Base-by-base conservation (phyloP, 23 tunicate species). In the Ascidia mentula region DNA sequence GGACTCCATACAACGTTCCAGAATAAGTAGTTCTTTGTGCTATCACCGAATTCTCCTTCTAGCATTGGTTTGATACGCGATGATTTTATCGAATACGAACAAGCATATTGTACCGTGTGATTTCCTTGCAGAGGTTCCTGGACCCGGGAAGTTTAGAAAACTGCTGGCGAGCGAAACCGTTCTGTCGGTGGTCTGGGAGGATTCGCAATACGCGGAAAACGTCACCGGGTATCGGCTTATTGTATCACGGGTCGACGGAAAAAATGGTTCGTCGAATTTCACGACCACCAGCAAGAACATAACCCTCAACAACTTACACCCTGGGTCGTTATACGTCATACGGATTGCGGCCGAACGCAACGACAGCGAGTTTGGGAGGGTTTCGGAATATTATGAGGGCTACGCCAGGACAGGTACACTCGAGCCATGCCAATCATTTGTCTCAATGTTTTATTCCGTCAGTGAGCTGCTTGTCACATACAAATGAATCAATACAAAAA, bases 361-460 rank as follows among this genome's bases (percentile, higher is more conserved):
- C 34, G 38, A 74, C 78, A 74, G 78, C 39, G 46, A 38, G 53
- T 74, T 74, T 39, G 78, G 78, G 38, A 74, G 26, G 26, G n/a
- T 30, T 18, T 32, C 78, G 2, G 78, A 74, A 38, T 18, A 38
- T 18, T 32, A 30, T 36, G 34, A 36, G 46, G 78, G 34, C 3
- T 74, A 35, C 28, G 37, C 39, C 12, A 34, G 78, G 38, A 74
- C 78, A 74, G 20, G 78, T 39, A 36, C n/a, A n/a, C n/a, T n/a
- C n/a, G n/a, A n/a, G n/a, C n/a, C n/a, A n/a, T n/a, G n/a, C n/a
- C n/a, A n/a, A n/a, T n/a, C n/a, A n/a, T n/a, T n/a, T n/a, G n/a
- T n/a, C n/a, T n/a, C n/a, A n/a, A n/a, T n/a, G n/a, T n/a, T n/a
- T n/a, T n/a, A n/a, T n/a, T n/a, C n/a, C n/a, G n/a, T n/a, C n/a